Evolutionary conservation across 2,797 vertebrate species (phyloP).

Genomic region (Moxostoma hubbsi): DNA sequence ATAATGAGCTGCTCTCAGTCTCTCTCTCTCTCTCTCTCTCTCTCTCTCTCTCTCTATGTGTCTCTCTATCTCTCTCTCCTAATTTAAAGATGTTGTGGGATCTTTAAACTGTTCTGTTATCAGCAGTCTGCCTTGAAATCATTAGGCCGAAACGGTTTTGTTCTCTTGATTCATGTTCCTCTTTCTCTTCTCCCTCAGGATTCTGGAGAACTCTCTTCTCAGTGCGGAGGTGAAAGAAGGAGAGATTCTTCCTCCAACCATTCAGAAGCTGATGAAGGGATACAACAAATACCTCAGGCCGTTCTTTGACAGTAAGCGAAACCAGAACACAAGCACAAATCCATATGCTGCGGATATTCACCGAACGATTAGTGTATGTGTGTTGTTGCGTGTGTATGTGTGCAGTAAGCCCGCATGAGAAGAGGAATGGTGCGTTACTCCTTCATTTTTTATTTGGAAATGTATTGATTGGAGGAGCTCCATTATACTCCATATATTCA

Average conservation of each 20-base stretch:
- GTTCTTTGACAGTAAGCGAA: slow-evolving; percentile 89
- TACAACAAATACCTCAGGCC: slow-evolving; percentile 94
- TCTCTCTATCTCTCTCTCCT: slow-evolving; percentile 3
- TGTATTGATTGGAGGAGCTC: too few relatives aligned
- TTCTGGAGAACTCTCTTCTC: slow-evolving; percentile 76
- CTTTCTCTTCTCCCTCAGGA: slow-evolving; percentile 64
- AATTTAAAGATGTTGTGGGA: too few relatives aligned
- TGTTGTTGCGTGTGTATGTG: too few relatives aligned
- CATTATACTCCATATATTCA: too few relatives aligned
- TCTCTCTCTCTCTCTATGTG: slow-evolving; percentile 11
- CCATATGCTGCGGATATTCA: neutral
- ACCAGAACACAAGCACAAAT: neutral
- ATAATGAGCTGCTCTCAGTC: slow-evolving; percentile 26
- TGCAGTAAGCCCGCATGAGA: too few relatives aligned
- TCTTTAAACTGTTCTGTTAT: too few relatives aligned
- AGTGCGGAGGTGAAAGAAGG: slow-evolving; percentile 72
- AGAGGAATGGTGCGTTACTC: too few relatives aligned
- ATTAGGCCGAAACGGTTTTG: neutral
- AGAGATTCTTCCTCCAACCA: slow-evolving; percentile 88
- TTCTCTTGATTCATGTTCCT: slow-evolving; percentile 23
- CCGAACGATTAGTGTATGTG: too few relatives aligned
- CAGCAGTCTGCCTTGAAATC: slow-evolving; percentile 28
- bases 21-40: slow-evolving; percentile 17
- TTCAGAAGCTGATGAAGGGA: slow-evolving; percentile 91
- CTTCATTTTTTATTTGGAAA: too few relatives aligned